Evolutionary conservation across 2,888 invertebrate species (phyloP), one percentile per base, ranked within the genome.

Genomic region (Pristionchus exspectatus): DNA sequence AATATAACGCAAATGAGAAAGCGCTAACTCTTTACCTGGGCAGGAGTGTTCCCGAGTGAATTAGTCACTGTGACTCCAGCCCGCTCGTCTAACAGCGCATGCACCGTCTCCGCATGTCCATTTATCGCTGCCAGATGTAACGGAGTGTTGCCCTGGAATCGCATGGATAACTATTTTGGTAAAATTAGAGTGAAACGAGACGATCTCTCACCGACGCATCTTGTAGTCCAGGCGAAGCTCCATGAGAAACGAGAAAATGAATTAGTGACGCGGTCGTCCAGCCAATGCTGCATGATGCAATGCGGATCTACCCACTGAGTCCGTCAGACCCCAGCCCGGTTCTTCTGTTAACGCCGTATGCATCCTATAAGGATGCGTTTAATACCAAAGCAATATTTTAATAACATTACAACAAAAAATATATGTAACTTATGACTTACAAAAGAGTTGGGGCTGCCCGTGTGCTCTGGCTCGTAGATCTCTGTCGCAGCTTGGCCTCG

Each of bases 91-190:
- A 86, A 44, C 33, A 86, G 86, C 2, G 66, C 66, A 10, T 63
- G 9, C 63, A 86, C 86, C 24, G 86, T 86, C 21, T 63, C 63
- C 12, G 66, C 12, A 27, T 86, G 86, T 5, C 86, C 86, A 33
- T 86, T 86, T 66, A 86, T 86, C 24, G 86, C 63, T 7, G 86
- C 86, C 86, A 86, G 66, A 44, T 86, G 86, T 38, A 86, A 38
- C n/a, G 86, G 86, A 4, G 86, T 86, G 27, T 86, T 86, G 66
- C 86, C 86, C 86, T 86, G 38, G 14, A 56, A 27, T 44, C 12
- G 74, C 74, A 77, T 9, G 18, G 21, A 4, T 77, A 21, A 12
- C 18, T 4, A 18, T 21, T 59, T 56, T 18, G 24, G 3, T 27
- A n/a, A 59, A 33, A 16, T 16, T 2, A 14, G 16, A 24, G 16